A percentile compares a stretch with the other conserved stretches of the same genome.
These are phyloP conservation scores for Eristalis pertinax DNA, from an alignment of 2,888 invertebrate species.

Conservation along the genomic window DNA sequence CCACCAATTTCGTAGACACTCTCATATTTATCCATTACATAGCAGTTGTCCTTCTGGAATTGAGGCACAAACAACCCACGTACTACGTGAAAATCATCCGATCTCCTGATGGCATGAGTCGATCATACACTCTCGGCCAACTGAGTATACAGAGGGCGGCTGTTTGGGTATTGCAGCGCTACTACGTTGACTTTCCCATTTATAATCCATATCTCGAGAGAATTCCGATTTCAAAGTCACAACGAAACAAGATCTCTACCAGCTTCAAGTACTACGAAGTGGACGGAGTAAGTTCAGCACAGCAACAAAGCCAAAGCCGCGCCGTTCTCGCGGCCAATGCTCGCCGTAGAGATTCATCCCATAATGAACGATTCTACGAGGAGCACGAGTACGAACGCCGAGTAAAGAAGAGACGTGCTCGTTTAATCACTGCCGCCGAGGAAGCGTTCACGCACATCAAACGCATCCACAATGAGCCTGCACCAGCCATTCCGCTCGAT, in stretches of 20 bases:
- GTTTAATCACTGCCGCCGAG: constrained; percentile 96
- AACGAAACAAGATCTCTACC: constrained; percentile 87
- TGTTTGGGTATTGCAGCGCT: constrained; percentile 95
- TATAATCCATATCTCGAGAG: constrained; percentile 98
- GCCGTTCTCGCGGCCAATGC: constrained; percentile 89
- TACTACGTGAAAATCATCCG: constrained; percentile 95
- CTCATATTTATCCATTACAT: constrained; percentile 96
- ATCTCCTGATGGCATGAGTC: constrained; percentile 96
- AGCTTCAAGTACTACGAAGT: constrained; percentile 99
- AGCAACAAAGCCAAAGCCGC: constrained; percentile 87
- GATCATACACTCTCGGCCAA: constrained; percentile 93
- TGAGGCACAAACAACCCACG: constrained; percentile 94
- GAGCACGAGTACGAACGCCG: constrained; percentile 98
- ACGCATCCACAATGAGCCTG: constrained; percentile 87
- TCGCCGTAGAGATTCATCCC: constrained; percentile 92
- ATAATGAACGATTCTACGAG: constrained; percentile 98
- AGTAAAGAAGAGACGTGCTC: constrained; percentile 93
- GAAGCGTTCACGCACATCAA: constrained; percentile 99
- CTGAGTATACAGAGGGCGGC: constrained; percentile 97
- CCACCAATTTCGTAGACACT: constrained; percentile 95
- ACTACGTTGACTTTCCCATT: constrained; percentile 97
- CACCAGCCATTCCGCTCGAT: constrained; percentile 93
- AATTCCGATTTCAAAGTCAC: constrained; percentile 92
- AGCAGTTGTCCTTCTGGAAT: constrained; percentile 95
- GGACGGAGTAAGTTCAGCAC: constrained; percentile 89